Evolutionary conservation across 2,113 vertebrate species (phyloP).

Genomic region (Lampris megalopsis): DNA sequence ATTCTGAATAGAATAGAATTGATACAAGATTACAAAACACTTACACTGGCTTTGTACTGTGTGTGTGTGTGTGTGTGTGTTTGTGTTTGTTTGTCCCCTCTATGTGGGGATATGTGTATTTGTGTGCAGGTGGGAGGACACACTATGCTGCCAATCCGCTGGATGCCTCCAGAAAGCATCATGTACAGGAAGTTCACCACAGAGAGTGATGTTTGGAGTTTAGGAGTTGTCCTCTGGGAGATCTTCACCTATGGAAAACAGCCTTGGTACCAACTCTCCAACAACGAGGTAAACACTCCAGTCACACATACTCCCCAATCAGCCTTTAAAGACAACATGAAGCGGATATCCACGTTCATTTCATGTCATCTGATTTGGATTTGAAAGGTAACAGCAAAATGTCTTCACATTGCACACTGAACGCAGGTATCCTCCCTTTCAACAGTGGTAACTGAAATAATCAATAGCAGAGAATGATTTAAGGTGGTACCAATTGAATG

Average conservation of each 20-base stretch:
- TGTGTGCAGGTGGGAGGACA: slow-evolving; percentile 92
- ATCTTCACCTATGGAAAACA: slow-evolving; percentile 99
- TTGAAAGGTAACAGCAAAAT: too few relatives aligned
- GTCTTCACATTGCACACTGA: too few relatives aligned
- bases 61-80: slow-evolving; percentile 2
- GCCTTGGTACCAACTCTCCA: slow-evolving; percentile 99
- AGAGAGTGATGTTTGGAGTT: slow-evolving; percentile 98
- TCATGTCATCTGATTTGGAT: too few relatives aligned
- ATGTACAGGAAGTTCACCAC: slow-evolving; percentile 99
- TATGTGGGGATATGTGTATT: slow-evolving; percentile 27
- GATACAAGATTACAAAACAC: background rate
- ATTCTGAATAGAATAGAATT: background rate
- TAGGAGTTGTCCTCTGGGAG: slow-evolving; percentile 98
- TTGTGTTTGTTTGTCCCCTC: slow-evolving; percentile 1
- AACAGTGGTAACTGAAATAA: too few relatives aligned
- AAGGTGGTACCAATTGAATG: too few relatives aligned
- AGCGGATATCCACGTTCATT: too few relatives aligned
- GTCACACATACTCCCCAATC: background rate
- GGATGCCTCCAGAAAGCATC: slow-evolving; percentile 99
- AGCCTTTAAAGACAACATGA: background rate
- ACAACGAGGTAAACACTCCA: slow-evolving; percentile 90
- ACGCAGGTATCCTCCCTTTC: too few relatives aligned
- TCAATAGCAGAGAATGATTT: background rate
- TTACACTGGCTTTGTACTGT: slow-evolving; percentile 23
- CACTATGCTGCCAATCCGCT: slow-evolving; percentile 98